phyloP scores from a whole-genome alignment of 2,797 vertebrate species.

The Falco rusticolus region DNA sequence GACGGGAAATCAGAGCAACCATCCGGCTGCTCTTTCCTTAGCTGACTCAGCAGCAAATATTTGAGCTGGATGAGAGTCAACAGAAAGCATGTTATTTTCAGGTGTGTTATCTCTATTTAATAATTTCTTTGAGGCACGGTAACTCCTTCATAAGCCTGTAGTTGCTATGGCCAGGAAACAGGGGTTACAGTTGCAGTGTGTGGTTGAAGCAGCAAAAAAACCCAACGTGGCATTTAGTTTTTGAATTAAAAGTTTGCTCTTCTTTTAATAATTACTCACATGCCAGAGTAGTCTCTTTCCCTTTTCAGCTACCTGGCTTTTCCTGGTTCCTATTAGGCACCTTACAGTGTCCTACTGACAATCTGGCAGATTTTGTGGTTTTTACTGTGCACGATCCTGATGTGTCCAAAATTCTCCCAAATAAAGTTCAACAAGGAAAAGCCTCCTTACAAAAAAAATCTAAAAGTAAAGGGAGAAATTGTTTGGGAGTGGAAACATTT shows the following conservation, averaged over 20 bases:
- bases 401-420: neutral
- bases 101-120: neutral
- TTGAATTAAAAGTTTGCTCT: neutral
- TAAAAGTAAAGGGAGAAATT: neutral
- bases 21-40: neutral
- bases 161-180: neutral
- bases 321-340: neutral
- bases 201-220: neutral
- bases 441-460: neutral
- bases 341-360: neutral
- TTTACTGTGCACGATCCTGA: neutral
- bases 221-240: neutral
- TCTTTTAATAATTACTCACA: neutral
- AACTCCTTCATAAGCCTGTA: neutral
- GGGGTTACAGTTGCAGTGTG: neutral
- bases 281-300: neutral
- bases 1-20: neutral
- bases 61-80: constrained; percentile 1
- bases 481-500: neutral
- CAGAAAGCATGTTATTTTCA: neutral
- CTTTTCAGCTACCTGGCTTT: neutral
- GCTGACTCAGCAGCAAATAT: constrained; percentile 22
- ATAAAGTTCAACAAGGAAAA: neutral
- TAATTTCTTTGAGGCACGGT: neutral
- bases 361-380: neutral